phyloP scores from a whole-genome alignment of 92 coral and sea anemone genomes.

The Parazoanthus atlanticus region DNA sequence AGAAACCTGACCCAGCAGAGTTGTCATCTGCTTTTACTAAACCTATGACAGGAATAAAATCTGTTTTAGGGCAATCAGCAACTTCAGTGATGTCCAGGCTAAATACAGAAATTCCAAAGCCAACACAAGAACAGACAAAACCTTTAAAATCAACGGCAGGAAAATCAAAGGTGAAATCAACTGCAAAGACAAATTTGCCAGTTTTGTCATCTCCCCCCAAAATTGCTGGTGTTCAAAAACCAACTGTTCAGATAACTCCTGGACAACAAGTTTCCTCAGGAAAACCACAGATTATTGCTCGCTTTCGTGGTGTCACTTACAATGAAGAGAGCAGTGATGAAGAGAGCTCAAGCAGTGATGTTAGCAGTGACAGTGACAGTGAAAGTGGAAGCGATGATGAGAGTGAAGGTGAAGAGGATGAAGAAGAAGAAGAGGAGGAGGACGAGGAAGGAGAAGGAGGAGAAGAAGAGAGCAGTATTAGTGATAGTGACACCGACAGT shows the following conservation, averaged over 20 bases:
- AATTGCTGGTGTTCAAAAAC: slow-evolving; percentile 32
- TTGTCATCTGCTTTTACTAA: slow-evolving; percentile 30
- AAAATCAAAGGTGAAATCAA: slow-evolving; percentile 35
- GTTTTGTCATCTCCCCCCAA: slow-evolving; percentile 13
- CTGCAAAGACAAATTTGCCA: slow-evolving; percentile 36
- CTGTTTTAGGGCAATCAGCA: slow-evolving; percentile 40
- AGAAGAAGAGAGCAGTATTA: slow-evolving; percentile 64
- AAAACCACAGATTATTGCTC: slow-evolving; percentile 87
- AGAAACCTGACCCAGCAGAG: slow-evolving; percentile 50
- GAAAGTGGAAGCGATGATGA: slow-evolving; percentile 83
- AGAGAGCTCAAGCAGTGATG: slow-evolving; percentile 82
- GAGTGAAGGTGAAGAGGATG: slow-evolving; percentile 66
- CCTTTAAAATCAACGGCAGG: slow-evolving; percentile 27
- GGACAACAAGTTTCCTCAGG: slow-evolving; percentile 73
- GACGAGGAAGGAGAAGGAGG: slow-evolving; percentile 60
- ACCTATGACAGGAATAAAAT: slow-evolving; percentile 11
- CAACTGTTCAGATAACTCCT: slow-evolving; percentile 46
- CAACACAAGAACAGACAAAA: slow-evolving; percentile 36
- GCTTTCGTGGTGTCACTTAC: slow-evolving; percentile 75
- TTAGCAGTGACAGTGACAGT: slow-evolving; percentile 80
- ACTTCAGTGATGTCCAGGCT: slow-evolving; percentile 41
- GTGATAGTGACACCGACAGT: slow-evolving; percentile 80
- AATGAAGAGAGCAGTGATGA: slow-evolving; percentile 94
- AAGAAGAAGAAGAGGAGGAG: slow-evolving; percentile 57
- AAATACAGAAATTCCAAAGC: slow-evolving; percentile 57